These are phyloP conservation scores for Capitella teleta DNA, from an alignment of 1,140 invertebrate genomes.

Conservation along the genomic window DNA sequence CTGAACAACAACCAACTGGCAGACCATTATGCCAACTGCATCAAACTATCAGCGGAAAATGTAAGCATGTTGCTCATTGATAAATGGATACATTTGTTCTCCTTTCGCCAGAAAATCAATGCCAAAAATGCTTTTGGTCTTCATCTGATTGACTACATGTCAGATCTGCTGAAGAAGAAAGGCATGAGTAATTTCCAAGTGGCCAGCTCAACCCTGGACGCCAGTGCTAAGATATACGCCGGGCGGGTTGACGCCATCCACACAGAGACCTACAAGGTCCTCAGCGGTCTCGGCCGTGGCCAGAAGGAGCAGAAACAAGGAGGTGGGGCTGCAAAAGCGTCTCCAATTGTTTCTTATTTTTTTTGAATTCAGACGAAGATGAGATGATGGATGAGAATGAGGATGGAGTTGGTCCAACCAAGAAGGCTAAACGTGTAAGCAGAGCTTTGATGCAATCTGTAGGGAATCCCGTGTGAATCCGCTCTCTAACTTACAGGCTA, in stretches of 20 bases:
- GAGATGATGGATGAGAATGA: too few species aligned
- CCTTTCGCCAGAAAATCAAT: slow-evolving; percentile 53
- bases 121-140: slow-evolving; percentile 72
- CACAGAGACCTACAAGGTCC: slow-evolving; percentile 62
- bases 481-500: slow-evolving; percentile 17
- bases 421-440: too few species aligned
- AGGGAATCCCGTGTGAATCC: too few species aligned
- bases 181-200: slow-evolving; percentile 59
- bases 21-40: slow-evolving; percentile 55
- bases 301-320: background rate
- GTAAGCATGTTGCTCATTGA: slow-evolving; percentile 30
- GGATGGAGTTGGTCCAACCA: too few species aligned
- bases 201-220: slow-evolving; percentile 66
- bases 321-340: background rate
- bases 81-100: background rate
- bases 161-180: slow-evolving; percentile 56
- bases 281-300: slow-evolving; percentile 49
- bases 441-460: too few species aligned
- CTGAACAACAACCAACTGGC: slow-evolving; percentile 44
- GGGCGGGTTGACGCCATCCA: slow-evolving; percentile 67
- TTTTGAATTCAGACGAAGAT: too few species aligned
- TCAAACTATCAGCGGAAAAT: slow-evolving; percentile 58
- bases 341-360: too few species aligned
- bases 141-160: slow-evolving; percentile 70
- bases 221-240: slow-evolving; percentile 71